A percentile compares a stretch with the other conserved stretches of the same genome.
These are phyloP conservation scores for Orthonyx spaldingii DNA, from an alignment of 2,113 vertebrate genomes.

Conservation along the genomic window DNA sequence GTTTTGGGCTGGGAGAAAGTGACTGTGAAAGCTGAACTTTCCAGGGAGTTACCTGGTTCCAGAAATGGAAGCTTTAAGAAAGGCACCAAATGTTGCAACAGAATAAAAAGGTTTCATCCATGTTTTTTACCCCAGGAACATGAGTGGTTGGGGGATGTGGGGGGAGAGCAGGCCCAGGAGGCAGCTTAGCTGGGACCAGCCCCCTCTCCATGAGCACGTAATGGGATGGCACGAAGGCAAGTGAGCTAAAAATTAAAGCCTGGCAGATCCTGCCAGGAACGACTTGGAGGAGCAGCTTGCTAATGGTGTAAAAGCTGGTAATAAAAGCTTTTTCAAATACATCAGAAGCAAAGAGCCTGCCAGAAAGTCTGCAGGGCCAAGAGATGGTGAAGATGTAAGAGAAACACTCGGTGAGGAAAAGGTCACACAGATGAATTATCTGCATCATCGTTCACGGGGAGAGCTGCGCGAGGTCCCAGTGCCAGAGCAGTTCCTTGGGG, in stretches of 20 bases:
- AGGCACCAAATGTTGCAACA: not conserved
- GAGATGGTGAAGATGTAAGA: conserved; percentile 48
- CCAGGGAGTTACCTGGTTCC: not conserved
- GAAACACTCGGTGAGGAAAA: conserved; percentile 37
- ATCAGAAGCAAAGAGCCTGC: conserved; percentile 58
- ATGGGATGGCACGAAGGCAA: not conserved
- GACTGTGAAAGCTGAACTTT: not conserved
- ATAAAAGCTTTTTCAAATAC: conserved; percentile 64
- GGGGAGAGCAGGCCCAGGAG: not conserved
- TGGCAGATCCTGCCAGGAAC: conserved; percentile 38
- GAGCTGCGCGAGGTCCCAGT: not conserved
- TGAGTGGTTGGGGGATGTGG: not conserved
- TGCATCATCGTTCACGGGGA: not conserved
- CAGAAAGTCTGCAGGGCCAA: conserved; percentile 53
- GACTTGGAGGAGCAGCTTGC: conserved; percentile 59
- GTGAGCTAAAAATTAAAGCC: conserved; percentile 54
- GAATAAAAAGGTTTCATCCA: not conserved
- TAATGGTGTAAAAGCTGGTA: conserved; percentile 61
- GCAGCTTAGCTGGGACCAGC: not conserved
- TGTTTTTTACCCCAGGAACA: not conserved
- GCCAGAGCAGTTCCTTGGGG: not conserved
- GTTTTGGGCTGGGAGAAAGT: not conserved
- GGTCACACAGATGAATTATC: conserved; percentile 49
- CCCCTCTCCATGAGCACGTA: not conserved
- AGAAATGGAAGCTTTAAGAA: not conserved